Percentiles rank a stretch among this genome's conserved stretches.
phyloP scores from a whole-genome alignment of 2,888 invertebrate species.

The Prosapia bicincta region DNA sequence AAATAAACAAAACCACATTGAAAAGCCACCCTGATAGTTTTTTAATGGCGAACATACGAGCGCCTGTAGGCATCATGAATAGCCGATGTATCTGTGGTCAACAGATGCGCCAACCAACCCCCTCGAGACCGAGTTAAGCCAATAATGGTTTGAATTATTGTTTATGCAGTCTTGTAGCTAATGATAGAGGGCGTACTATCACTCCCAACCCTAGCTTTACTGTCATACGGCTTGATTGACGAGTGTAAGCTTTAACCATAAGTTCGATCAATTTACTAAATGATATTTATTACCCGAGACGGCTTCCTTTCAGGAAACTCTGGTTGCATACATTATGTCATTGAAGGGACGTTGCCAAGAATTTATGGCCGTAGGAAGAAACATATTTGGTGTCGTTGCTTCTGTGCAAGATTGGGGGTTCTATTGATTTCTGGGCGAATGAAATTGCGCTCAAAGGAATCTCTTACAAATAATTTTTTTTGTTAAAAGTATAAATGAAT shows the following conservation, averaged over 20 bases:
- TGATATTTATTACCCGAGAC: background rate
- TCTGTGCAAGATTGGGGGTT: background rate
- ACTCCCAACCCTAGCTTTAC: background rate
- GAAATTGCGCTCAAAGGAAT: too few relatives aligned
- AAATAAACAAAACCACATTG: background rate
- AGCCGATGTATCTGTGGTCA: background rate
- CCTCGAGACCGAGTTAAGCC: background rate
- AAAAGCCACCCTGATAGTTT: background rate
- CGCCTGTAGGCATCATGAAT: background rate
- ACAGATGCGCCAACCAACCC: background rate
- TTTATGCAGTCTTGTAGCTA: background rate
- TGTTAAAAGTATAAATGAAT: too few relatives aligned
- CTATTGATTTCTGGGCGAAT: too few relatives aligned
- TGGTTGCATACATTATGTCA: constrained; percentile 2
- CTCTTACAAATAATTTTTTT: too few relatives aligned
- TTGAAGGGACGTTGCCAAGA: background rate
- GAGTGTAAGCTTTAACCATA: background rate
- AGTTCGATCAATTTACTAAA: background rate
- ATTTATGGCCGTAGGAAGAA: background rate
- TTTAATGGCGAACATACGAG: background rate
- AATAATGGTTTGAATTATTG: constrained; percentile 2
- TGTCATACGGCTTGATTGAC: background rate
- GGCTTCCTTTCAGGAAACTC: constrained; percentile 2
- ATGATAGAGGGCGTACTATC: background rate
- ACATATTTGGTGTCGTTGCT: background rate